A percentile compares a stretch with the other conserved stretches of the same genome.
Evolutionary conservation across 2,888 invertebrate genomes (phyloP).

Genomic region (Drosophila lacicola): DNA sequence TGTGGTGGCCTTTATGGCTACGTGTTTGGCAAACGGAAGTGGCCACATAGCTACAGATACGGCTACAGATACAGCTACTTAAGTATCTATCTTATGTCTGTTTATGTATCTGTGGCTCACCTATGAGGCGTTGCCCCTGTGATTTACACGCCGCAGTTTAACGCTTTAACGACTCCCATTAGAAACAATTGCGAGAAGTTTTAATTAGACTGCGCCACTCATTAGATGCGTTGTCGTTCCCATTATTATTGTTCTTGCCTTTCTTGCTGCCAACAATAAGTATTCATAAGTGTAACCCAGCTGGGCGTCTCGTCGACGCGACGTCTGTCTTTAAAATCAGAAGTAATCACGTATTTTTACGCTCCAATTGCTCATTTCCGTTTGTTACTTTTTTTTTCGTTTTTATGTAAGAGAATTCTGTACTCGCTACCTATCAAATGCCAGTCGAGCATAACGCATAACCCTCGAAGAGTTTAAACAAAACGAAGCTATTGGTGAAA

Average conservation of each 20-base stretch:
- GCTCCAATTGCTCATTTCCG: constrained; percentile 80
- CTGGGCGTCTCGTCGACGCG: constrained; percentile 30
- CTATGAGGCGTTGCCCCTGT: constrained; percentile 50
- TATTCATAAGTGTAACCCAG: constrained; percentile 54
- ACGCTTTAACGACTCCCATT: constrained; percentile 79
- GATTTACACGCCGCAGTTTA: constrained; percentile 75
- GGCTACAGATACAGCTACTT: constrained; percentile 38
- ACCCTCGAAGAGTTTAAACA: constrained; percentile 11
- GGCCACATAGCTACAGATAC: constrained; percentile 59
- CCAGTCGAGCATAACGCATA: constrained; percentile 28
- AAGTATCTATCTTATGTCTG: constrained; percentile 58
- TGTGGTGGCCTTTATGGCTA: constrained; percentile 73
- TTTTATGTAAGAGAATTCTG: constrained; percentile 14
- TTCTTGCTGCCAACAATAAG: constrained; percentile 10
- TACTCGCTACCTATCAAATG: constrained; percentile 2
- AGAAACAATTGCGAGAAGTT: constrained; percentile 78
- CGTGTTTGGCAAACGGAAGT: constrained; percentile 81
- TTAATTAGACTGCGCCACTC: constrained; percentile 76
- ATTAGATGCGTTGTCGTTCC: constrained; percentile 45
- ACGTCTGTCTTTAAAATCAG: constrained; percentile 47
- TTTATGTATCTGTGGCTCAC: constrained; percentile 41
- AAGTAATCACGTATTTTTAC: constrained; percentile 70
- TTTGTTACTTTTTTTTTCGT: constrained; percentile 44
- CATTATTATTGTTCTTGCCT: background rate
- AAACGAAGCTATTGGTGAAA: constrained; percentile 24